Percentiles rank a stretch among this genome's conserved stretches.
Conservation (phyloP, 1,140 invertebrate genomes). For the Ceratosolen solmsi region DNA sequence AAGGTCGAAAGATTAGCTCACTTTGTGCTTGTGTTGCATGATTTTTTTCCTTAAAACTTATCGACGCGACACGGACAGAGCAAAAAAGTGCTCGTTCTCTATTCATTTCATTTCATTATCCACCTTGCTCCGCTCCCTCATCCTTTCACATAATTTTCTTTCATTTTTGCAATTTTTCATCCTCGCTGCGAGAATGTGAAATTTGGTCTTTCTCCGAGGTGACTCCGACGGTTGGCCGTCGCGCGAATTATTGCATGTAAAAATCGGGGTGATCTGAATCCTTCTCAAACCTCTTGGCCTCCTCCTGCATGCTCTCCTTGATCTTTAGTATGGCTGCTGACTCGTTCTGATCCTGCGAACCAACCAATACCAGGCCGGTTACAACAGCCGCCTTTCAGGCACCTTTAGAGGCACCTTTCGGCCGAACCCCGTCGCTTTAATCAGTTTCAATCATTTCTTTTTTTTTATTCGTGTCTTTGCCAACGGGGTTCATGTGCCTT, state of each 20-base stretch:
- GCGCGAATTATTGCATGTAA: slow-evolving; percentile 89
- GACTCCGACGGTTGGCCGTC: slow-evolving; percentile 63
- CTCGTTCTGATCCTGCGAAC: slow-evolving; percentile 95
- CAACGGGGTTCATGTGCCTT: slow-evolving; percentile 23
- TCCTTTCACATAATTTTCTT: too few relatives aligned
- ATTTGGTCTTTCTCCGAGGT: slow-evolving; percentile 65
- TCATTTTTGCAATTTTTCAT: slow-evolving; percentile 27
- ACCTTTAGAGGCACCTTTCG: slow-evolving; percentile 17
- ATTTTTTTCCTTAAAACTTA: not conserved
- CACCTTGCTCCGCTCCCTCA: not conserved
- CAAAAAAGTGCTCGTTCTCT: slow-evolving; percentile 41
- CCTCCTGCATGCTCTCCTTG: slow-evolving; percentile 99
- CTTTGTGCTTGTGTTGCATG: slow-evolving; percentile 32
- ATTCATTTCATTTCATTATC: slow-evolving; percentile 7
- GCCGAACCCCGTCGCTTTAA: slow-evolving; percentile 38
- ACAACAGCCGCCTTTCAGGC: slow-evolving; percentile 60
- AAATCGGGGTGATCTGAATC: slow-evolving; percentile 97
- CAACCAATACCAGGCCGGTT: slow-evolving; percentile 76
- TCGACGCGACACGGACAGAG: slow-evolving; percentile 43
- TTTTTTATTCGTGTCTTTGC: not conserved
- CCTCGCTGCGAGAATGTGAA: slow-evolving; percentile 49
- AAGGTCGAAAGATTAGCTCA: slow-evolving; percentile 40
- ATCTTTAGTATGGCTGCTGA: slow-evolving; percentile 99
- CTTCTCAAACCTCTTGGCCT: slow-evolving; percentile 99
- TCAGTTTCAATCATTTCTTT: slow-evolving; percentile 3